Evolutionary conservation across 2,797 vertebrate species (phyloP), one percentile per base, ranked within the genome.

Genomic region (Fistularia commersonii): DNA sequence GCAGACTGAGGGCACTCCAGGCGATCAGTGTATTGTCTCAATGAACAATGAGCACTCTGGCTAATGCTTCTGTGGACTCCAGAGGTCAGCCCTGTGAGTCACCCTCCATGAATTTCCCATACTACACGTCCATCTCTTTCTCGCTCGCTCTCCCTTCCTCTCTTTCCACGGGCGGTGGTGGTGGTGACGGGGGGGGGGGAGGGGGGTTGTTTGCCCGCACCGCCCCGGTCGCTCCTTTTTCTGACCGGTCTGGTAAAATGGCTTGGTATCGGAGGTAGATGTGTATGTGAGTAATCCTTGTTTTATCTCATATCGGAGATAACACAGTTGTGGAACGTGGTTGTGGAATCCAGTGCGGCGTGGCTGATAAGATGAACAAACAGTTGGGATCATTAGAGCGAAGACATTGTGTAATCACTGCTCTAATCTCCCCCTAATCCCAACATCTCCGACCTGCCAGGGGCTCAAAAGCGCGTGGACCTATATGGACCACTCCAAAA

Each of bases 321-420:
- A 23, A 23, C 23, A 23, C 23, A 23, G 23, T 23, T 23, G 23
- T 23, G 23, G 23, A 23, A 23, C 23, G 36, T 75, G 72, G 73
- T 74, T 46, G 57, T 83, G 76, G 82, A 85, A 88, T 89, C 82
- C 79, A 78, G 86, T 91, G 88, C 83, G 57, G 79, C 67, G 45
- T 74, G 68, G 79, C 82, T 78, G 90, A 92, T 92, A 92, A 91
- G 83, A 88, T 78, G 89, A 91, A 86, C 88, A 91, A 91, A 92
- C 90, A 91, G 87, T 82, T 77, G 74, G 82, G 87, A 89, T 91
- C 90, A 90, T 92, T 91, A 91, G 90, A 89, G 90, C 90, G 79
- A 88, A 90, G 87, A 90, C 81, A 86, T 88, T 91, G 90, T 92
- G 88, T 90, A 90, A 92, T 91, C 90, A 91, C 78, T 40, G 51